These are phyloP conservation scores for Athalia cordata DNA, from an alignment of 2,888 invertebrate species.

Conservation along the genomic window DNA sequence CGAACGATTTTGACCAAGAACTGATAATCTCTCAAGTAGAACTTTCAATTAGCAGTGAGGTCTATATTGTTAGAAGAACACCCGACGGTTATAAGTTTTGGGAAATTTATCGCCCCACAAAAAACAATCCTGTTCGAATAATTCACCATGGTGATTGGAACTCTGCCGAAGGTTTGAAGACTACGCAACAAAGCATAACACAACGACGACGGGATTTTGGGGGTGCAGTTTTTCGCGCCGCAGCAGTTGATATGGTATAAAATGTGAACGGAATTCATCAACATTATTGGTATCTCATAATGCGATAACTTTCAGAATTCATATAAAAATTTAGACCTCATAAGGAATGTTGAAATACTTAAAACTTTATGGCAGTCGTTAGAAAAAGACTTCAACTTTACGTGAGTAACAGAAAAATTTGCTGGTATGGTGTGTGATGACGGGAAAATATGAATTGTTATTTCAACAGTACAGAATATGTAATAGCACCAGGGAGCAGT, in stretches of 20 bases:
- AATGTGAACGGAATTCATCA: too few relatives aligned
- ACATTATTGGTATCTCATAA: not conserved
- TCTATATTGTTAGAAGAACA: constrained; percentile 23
- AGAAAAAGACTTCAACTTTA: constrained; percentile 27
- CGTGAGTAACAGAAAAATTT: constrained; percentile 1
- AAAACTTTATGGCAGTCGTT: not conserved
- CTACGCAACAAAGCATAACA: not conserved
- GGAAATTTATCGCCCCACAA: constrained; percentile 25
- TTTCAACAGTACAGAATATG: not conserved
- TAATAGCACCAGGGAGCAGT: not conserved
- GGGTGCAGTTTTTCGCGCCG: constrained; percentile 13
- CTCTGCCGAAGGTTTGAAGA: not conserved
- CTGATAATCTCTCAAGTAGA: constrained; percentile 15
- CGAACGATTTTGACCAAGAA: constrained; percentile 21
- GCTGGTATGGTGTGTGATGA: not conserved
- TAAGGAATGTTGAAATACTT: not conserved
- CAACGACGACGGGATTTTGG: constrained; percentile 28
- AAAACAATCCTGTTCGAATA: not conserved
- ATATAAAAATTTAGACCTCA: not conserved
- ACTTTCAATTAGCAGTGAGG: constrained; percentile 29
- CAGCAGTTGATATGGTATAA: not conserved
- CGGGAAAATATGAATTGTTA: not conserved
- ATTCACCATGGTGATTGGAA: constrained; percentile 26
- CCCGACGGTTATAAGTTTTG: constrained; percentile 21
- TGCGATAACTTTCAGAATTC: constrained; percentile 1